phyloP scores from a whole-genome alignment of 2,113 vertebrate genomes.

The Sapayoa aenigma region DNA sequence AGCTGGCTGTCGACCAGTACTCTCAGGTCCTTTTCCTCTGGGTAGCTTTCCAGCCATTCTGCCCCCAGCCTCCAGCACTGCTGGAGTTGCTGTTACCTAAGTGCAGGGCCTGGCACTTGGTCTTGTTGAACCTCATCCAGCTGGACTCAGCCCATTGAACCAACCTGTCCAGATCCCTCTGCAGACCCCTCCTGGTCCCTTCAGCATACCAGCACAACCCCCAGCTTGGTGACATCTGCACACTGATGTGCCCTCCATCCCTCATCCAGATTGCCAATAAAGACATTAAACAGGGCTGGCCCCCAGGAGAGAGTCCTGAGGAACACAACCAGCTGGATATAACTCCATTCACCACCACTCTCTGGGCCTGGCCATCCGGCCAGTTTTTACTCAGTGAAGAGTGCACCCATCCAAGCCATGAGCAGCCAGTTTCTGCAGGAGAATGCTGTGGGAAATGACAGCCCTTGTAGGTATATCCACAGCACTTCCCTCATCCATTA shows the following conservation, averaged over 20 bases:
- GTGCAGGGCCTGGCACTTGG: not conserved
- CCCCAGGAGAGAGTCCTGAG: not conserved
- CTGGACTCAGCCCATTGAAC: not conserved
- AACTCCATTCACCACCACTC: not conserved
- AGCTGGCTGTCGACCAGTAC: not conserved
- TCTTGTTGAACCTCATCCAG: not conserved
- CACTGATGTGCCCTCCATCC: not conserved
- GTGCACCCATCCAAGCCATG: not conserved
- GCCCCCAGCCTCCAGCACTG: not conserved
- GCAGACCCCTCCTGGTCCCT: not conserved
- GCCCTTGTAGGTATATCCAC: no score
- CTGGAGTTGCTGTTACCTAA: not conserved
- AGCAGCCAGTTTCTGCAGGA: not conserved
- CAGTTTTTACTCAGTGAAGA: not conserved
- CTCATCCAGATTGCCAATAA: not conserved
- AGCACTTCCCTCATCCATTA: not conserved
- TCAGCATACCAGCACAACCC: not conserved
- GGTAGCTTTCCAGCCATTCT: not conserved
- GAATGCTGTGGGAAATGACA: not conserved
- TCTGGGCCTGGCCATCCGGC: not conserved
- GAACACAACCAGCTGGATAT: not conserved
- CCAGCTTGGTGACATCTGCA: not conserved
- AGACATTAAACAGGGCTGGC: not conserved
- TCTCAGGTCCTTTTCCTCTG: not conserved
- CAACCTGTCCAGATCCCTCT: not conserved